A percentile compares a stretch with the other conserved stretches of the same genome.
phyloP scores from a whole-genome alignment of 2,797 vertebrate species.

The Selene dorsalis region DNA sequence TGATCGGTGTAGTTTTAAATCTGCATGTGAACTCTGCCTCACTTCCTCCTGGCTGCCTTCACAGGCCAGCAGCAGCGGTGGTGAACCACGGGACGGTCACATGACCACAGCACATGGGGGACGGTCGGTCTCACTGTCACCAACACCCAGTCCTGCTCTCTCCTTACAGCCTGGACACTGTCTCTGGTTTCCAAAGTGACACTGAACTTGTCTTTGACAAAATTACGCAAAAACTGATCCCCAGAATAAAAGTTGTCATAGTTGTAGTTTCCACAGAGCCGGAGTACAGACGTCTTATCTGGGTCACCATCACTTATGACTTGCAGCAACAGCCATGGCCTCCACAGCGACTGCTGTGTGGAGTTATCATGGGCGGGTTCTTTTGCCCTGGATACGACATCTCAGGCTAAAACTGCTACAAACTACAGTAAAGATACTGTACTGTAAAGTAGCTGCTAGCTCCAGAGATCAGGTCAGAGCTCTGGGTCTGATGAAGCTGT shows the following conservation, averaged over 20 bases:
- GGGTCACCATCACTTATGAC: neutral
- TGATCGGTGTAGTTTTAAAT: neutral
- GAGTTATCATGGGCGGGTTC: neutral
- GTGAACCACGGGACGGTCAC: slow-evolving; percentile 43
- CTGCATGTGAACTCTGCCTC: slow-evolving; percentile 40
- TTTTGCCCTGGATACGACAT: neutral
- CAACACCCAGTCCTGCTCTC: neutral
- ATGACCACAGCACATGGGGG: slow-evolving; percentile 26
- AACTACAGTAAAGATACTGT: too few relatives aligned
- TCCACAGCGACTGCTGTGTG: neutral
- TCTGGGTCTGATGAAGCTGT: too few relatives aligned
- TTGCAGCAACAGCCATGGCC: neutral
- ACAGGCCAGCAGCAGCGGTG: neutral
- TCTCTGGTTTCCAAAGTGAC: neutral
- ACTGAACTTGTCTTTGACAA: too few relatives aligned
- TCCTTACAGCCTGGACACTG: neutral
- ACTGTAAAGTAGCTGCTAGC: too few relatives aligned
- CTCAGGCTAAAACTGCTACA: neutral
- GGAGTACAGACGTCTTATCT: neutral
- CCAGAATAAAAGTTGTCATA: neutral
- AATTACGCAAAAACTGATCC: neutral
- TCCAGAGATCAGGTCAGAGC: too few relatives aligned
- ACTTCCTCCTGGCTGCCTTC: slow-evolving; percentile 32
- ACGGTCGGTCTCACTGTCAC: neutral
- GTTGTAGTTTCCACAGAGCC: too few relatives aligned